These are phyloP conservation scores for Dermatemys mawii DNA, from an alignment of 2,113 vertebrate species.

Conservation along the genomic window DNA sequence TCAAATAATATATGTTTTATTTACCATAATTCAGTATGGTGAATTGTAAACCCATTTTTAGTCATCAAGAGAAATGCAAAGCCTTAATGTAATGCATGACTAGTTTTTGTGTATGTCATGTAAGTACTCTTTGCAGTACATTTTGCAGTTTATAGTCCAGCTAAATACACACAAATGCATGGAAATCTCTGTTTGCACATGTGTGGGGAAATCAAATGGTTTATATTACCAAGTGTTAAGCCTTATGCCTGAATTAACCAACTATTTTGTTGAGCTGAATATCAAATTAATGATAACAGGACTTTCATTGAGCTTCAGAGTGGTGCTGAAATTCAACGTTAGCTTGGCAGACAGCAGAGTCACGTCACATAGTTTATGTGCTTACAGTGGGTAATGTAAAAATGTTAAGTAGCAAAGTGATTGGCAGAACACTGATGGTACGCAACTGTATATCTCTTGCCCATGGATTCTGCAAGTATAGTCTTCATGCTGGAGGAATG, in stretches of 20 bases:
- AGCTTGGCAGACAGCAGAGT: constrained; percentile 67
- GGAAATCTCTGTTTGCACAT: not conserved
- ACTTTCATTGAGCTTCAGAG: constrained; percentile 75
- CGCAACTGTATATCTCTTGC: not conserved
- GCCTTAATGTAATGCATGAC: not conserved
- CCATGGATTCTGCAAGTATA: not conserved
- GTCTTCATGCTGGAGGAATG: not conserved
- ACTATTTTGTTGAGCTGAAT: not conserved
- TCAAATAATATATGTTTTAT: not conserved
- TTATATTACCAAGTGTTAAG: not conserved
- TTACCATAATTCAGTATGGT: not conserved
- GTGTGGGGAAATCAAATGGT: not conserved
- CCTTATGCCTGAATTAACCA: not conserved
- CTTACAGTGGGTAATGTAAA: not conserved
- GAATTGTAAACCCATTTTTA: not conserved
- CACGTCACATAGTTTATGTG: not conserved
- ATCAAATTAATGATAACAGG: not conserved
- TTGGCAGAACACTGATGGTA: not conserved
- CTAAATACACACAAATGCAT: not conserved
- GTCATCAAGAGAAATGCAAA: not conserved
- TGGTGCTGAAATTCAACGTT: constrained; percentile 77
- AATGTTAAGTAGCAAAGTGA: not conserved
- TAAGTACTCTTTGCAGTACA: not conserved
- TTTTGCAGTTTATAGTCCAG: not conserved
- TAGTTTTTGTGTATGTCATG: not conserved